Percentiles rank a stretch among this genome's conserved stretches.
These are phyloP conservation scores for Aurelia aurita complex sp. Pacific DNA, from an alignment of 30 jellyfish, hydroid and myxozoan genomes.

Conservation along the genomic window DNA sequence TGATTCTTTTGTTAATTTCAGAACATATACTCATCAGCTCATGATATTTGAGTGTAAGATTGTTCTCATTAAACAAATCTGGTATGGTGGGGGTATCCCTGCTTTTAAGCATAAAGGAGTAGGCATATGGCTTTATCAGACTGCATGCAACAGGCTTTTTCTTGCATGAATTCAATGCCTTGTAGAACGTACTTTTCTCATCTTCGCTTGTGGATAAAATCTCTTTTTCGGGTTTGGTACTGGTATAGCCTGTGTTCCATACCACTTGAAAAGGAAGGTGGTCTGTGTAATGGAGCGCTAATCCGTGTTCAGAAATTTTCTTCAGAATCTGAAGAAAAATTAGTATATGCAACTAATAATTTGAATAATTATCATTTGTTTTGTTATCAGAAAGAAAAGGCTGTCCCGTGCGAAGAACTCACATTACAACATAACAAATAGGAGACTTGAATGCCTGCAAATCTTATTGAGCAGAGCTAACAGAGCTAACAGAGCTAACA, in stretches of 20 bases:
- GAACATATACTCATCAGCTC: conserved; percentile 17
- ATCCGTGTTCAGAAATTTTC: no score
- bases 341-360: no score
- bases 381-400: no score
- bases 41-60: conserved; percentile 40
- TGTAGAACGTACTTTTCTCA: conserved; percentile 28
- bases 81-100: conserved; percentile 31
- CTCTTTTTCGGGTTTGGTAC: conserved; percentile 8
- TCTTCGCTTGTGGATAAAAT: conserved; percentile 26
- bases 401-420: no score
- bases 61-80: conserved; percentile 24
- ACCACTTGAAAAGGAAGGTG: no score
- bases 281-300: no score
- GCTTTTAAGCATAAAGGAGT: conserved; percentile 32
- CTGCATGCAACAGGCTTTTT: conserved; percentile 48
- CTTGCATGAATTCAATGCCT: conserved; percentile 16
- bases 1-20: conserved; percentile 18
- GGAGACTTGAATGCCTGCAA: neutral
- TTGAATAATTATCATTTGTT: no score
- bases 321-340: no score
- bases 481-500: no score
- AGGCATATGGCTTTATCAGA: conserved; percentile 42
- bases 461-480: no score
- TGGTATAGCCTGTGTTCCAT: no score
- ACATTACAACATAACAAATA: no score